These are phyloP conservation scores for Bothrops jararaca DNA, from an alignment of 2,113 vertebrate genomes.

Conservation along the genomic window DNA sequence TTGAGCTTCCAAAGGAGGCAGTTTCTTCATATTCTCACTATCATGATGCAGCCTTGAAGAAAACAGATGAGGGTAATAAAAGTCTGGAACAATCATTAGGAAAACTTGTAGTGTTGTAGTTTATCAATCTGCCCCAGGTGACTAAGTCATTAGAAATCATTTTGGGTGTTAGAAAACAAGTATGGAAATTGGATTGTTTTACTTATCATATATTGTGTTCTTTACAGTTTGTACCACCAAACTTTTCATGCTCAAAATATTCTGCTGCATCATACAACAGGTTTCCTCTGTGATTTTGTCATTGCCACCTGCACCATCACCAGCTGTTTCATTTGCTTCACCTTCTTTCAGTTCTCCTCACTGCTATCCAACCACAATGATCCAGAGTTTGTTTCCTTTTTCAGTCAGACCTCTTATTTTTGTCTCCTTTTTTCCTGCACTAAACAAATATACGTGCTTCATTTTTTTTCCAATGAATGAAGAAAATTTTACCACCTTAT, in stretches of 20 bases:
- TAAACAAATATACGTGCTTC: not conserved
- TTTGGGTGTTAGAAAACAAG: not conserved
- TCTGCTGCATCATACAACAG: not conserved
- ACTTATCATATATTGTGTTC: not conserved
- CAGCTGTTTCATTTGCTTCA: not conserved
- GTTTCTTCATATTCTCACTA: not conserved
- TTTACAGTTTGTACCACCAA: not conserved
- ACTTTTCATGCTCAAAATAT: not conserved
- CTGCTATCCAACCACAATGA: not conserved
- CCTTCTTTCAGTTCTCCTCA: not conserved
- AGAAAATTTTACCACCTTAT: not conserved
- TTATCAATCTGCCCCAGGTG: not conserved
- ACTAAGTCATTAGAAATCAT: not conserved
- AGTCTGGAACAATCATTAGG: not conserved
- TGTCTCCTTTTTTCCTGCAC: not conserved
- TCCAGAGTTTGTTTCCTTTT: not conserved
- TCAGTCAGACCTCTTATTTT: not conserved
- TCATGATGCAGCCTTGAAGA: not conserved
- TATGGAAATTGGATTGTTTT: not conserved
- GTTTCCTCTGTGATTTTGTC: not conserved
- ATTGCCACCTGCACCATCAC: not conserved
- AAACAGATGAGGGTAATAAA: not conserved
- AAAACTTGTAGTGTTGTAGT: not conserved
- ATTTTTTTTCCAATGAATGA: not conserved
- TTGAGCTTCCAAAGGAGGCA: not conserved